Percentiles rank a stretch among this genome's conserved stretches.
Evolutionary conservation across 2,113 vertebrate species (phyloP).

Genomic region (Patagioenas fasciata): DNA sequence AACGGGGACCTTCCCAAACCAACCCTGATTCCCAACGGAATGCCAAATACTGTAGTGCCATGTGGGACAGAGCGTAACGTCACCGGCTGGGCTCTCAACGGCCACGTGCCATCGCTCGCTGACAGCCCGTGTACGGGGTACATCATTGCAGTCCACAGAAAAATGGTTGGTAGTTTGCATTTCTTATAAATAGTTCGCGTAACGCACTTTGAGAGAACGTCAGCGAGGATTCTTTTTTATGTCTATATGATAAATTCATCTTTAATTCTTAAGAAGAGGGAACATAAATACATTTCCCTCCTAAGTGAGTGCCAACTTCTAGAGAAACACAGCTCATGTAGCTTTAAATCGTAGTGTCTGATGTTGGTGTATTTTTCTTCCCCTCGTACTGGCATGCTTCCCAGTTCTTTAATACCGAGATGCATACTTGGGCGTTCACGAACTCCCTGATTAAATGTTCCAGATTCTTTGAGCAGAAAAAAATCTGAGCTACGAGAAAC

Average conservation of each 20-base stretch:
- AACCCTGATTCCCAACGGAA: constrained; percentile 86
- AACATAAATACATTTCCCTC: neutral
- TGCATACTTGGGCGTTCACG: neutral
- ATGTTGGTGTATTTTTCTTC: neutral
- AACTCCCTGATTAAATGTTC: neutral
- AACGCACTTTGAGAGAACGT: neutral
- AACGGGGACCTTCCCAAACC: constrained; percentile 78
- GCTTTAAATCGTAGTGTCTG: neutral
- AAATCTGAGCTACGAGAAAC: neutral
- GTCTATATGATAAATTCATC: neutral
- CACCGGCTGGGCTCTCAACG: constrained; percentile 82
- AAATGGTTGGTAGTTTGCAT: constrained; percentile 86
- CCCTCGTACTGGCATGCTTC: neutral
- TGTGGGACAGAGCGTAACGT: constrained; percentile 81
- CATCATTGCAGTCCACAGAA: constrained; percentile 97
- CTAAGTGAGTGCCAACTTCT: neutral
- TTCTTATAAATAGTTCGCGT: fast-evolving
- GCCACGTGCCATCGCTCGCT: constrained; percentile 80
- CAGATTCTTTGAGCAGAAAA: neutral
- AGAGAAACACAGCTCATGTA: neutral
- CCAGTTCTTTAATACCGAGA: neutral
- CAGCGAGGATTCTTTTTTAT: neutral
- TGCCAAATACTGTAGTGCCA: constrained; percentile 84
- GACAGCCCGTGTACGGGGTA: constrained; percentile 93
- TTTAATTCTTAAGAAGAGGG: neutral